A percentile compares a stretch with the other conserved stretches of the same genome.
These are phyloP conservation scores for Pseudois nayaur DNA, from an alignment of 2,113 vertebrate genomes.

Conservation along the genomic window DNA sequence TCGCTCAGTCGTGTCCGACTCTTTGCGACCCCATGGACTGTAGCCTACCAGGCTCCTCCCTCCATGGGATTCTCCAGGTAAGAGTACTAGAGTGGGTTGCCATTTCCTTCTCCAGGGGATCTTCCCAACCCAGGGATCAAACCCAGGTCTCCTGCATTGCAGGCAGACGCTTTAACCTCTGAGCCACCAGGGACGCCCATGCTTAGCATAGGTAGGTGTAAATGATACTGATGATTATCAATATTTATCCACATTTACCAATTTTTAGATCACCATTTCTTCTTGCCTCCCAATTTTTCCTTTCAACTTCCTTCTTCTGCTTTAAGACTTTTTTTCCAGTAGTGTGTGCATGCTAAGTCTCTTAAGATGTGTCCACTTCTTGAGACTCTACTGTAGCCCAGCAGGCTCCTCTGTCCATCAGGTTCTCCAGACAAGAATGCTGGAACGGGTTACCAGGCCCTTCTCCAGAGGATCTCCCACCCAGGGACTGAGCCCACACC, in stretches of 20 bases:
- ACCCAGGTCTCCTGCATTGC: no score
- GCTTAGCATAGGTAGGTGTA: neutral
- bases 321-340: neutral
- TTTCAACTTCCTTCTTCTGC: neutral
- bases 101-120: no score
- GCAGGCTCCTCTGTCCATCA: neutral
- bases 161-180: no score
- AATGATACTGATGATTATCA: neutral
- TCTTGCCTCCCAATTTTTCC: neutral
- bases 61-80: no score
- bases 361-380: neutral
- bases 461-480: neutral
- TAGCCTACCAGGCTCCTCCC: no score
- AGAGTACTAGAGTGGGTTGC: no score
- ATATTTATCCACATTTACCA: neutral
- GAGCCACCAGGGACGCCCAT: neutral
- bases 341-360: neutral
- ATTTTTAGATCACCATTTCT: neutral
- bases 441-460: neutral
- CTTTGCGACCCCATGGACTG: no score
- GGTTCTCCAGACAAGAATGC: neutral
- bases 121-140: no score
- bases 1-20: no score
- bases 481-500: neutral
- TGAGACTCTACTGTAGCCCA: fast-evolving